Percentiles rank a stretch among this genome's conserved stretches.
phyloP scores from a whole-genome alignment of 2,113 vertebrate species.

The Perca flavescens region DNA sequence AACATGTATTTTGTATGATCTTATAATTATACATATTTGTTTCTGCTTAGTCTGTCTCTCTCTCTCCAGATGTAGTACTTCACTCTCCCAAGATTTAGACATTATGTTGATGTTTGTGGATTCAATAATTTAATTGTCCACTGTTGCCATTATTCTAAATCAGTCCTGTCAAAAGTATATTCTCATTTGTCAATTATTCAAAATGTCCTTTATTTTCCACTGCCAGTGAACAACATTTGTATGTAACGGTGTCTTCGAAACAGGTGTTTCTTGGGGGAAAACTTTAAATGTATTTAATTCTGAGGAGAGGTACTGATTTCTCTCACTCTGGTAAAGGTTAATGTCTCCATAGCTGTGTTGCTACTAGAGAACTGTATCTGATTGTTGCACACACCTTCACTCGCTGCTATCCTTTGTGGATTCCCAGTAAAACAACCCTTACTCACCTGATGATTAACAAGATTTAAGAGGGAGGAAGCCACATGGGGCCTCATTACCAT shows the following conservation, averaged over 20 bases:
- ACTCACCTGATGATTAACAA: conserved; percentile 79
- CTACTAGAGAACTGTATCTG: conserved; percentile 35
- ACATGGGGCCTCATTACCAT: conserved; percentile 83
- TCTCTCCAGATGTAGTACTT: not conserved
- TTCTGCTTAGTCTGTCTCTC: not conserved
- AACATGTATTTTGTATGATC: not conserved
- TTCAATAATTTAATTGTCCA: too few species aligned
- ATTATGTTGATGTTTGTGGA: too few species aligned
- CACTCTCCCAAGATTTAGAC: not conserved
- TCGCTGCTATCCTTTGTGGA: conserved; percentile 69
- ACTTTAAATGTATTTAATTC: not conserved
- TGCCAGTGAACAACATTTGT: not conserved
- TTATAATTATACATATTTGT: not conserved
- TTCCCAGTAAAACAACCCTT: conserved; percentile 66
- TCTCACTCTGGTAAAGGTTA: conserved; percentile 24
- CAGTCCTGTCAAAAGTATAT: not conserved
- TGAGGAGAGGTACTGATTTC: not conserved
- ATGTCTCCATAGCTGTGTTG: conserved; percentile 29
- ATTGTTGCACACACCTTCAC: conserved; percentile 55
- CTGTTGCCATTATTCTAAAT: too few species aligned
- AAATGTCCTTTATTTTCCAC: not conserved
- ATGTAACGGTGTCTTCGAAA: not conserved
- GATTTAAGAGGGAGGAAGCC: conserved; percentile 75
- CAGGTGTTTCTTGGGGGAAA: conserved; percentile 7
- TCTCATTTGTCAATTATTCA: not conserved